Conservation (phyloP, 2,113 vertebrate species). For the Oriolus oriolus region DNA sequence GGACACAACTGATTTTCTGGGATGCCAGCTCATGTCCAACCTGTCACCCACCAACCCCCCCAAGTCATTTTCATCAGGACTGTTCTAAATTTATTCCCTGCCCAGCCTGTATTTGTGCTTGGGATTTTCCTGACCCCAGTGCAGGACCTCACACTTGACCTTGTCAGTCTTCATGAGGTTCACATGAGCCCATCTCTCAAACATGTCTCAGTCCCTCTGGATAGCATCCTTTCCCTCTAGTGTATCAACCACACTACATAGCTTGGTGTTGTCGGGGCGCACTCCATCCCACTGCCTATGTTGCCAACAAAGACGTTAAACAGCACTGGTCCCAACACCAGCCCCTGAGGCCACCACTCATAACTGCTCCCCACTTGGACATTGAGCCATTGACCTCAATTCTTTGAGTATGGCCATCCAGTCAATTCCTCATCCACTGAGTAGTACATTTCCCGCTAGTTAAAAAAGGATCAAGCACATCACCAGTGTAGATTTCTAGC, state of each 20-base stretch:
- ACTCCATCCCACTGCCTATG: too few relatives aligned
- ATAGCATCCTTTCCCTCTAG: not conserved
- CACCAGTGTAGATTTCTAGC: not conserved
- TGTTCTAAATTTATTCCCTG: not conserved
- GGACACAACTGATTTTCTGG: not conserved
- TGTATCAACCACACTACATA: not conserved
- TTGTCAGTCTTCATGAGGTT: not conserved
- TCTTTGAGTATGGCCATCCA: not conserved
- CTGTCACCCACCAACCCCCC: not conserved
- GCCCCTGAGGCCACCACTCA: not conserved
- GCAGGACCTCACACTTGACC: not conserved
- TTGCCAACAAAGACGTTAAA: not conserved
- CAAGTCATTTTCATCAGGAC: not conserved
- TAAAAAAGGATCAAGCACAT: not conserved
- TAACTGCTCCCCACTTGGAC: not conserved
- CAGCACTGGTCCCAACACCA: too few relatives aligned
- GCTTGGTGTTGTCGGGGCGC: not conserved
- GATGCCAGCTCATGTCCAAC: not conserved
- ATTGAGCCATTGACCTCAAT: not conserved
- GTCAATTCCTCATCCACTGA: not conserved
- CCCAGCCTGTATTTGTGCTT: not conserved
- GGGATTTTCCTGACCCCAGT: not conserved
- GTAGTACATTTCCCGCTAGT: not conserved
- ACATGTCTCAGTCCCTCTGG: not conserved
- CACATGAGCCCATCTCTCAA: not conserved